A percentile compares a stretch with the other conserved stretches of the same genome.
These are phyloP conservation scores for Montipora capitata DNA, from an alignment of 92 coral and sea anemone genomes.

Conservation along the genomic window DNA sequence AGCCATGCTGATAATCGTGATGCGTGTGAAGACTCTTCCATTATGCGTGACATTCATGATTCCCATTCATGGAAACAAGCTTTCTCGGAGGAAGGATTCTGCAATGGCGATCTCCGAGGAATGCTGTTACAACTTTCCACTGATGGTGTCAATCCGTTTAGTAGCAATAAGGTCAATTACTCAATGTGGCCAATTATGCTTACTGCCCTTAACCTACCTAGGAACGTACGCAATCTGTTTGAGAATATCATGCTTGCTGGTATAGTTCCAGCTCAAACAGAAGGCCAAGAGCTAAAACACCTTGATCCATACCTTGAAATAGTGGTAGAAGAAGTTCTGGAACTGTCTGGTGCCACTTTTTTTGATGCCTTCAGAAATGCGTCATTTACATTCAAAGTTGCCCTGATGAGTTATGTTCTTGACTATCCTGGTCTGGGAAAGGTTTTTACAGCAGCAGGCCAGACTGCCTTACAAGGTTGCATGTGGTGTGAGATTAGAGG, in stretches of 20 bases:
- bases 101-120: slow-evolving; percentile 36
- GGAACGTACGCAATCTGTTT: slow-evolving; percentile 31
- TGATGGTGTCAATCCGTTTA: slow-evolving; percentile 59
- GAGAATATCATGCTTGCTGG: slow-evolving; percentile 55
- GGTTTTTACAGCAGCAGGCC: slow-evolving; percentile 48
- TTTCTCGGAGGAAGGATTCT: slow-evolving; percentile 22
- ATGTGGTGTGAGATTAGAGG: slow-evolving; percentile 73
- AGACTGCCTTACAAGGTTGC: slow-evolving; percentile 68
- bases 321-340: slow-evolving; percentile 61
- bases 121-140: slow-evolving; percentile 41
- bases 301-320: slow-evolving; percentile 65
- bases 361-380: slow-evolving; percentile 59
- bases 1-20: neutral
- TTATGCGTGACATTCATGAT: slow-evolving; percentile 31
- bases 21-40: neutral
- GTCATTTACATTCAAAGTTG: slow-evolving; percentile 47
- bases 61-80: slow-evolving; percentile 55
- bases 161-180: slow-evolving; percentile 33
- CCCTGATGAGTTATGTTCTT: slow-evolving; percentile 52
- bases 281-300: slow-evolving; percentile 17
- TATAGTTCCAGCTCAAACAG: slow-evolving; percentile 35
- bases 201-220: slow-evolving; percentile 37
- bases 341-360: slow-evolving; percentile 42
- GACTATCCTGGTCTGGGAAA: slow-evolving; percentile 73
- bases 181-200: slow-evolving; percentile 75